A percentile compares a stretch with the other conserved stretches of the same genome.
These are phyloP conservation scores for Calycopis cecrops DNA, from an alignment of 1,140 invertebrate species.

Conservation along the genomic window DNA sequence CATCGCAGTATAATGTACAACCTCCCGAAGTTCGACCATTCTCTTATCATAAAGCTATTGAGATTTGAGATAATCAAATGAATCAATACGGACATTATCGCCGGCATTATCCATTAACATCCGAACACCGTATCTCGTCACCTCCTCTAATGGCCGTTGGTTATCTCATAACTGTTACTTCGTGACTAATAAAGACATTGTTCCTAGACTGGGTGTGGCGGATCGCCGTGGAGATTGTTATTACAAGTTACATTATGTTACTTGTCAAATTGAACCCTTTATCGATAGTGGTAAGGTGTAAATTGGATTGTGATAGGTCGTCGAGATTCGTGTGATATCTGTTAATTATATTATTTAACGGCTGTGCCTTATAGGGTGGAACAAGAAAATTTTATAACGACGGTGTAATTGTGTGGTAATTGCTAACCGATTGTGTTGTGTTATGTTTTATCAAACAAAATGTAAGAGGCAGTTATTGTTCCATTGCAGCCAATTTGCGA, in stretches of 20 bases:
- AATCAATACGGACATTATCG: background rate
- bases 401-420: background rate
- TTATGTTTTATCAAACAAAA: no score
- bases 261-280: background rate
- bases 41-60: background rate
- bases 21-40: no score
- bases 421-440: background rate
- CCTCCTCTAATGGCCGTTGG: background rate
- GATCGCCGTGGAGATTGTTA: slow-evolving; percentile 3
- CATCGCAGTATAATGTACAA: no score
- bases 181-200: slow-evolving; percentile 23
- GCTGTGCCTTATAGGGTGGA: background rate
- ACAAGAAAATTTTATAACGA: background rate
- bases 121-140: background rate
- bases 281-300: background rate
- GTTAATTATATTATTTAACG: background rate
- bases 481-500: no score
- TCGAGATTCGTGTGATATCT: background rate
- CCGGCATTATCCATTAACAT: slow-evolving; percentile 9
- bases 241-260: background rate
- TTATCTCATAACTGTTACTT: background rate
- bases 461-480: no score
- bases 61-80: background rate
- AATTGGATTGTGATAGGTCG: background rate
- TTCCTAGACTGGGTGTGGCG: background rate